Percentiles rank a stretch among this genome's conserved stretches.
Evolutionary conservation across 2,888 invertebrate genomes (phyloP).

Genomic region (Conchocele bisecta): DNA sequence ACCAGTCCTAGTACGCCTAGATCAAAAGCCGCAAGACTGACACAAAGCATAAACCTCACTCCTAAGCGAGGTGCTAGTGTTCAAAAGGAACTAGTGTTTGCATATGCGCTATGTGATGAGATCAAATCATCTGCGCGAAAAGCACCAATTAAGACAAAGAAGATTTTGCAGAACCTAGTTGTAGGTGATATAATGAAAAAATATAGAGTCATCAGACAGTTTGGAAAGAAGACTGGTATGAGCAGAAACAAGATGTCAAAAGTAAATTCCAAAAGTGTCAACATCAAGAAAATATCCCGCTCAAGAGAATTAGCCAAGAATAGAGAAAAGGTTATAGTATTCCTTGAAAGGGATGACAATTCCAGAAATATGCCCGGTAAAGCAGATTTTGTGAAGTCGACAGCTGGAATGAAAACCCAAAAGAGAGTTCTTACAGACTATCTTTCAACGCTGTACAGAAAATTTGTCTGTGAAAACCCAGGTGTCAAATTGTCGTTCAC

Average conservation of each 20-base stretch:
- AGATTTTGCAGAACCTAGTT: constrained; percentile 13
- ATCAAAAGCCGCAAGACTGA: constrained; percentile 10
- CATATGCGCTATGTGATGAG: constrained; percentile 12
- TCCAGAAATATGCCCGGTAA: constrained; percentile 27
- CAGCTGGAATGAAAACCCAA: constrained; percentile 14
- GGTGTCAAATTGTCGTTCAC: constrained; percentile 15
- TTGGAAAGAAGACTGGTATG: constrained; percentile 10
- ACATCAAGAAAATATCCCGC: not conserved
- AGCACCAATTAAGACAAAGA: no score
- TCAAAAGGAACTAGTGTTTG: constrained; percentile 3
- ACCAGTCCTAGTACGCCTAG: constrained; percentile 8
- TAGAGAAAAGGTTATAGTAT: constrained; percentile 10
- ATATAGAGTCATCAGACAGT: not conserved
- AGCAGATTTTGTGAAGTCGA: constrained; percentile 12
- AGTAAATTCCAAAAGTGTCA: not conserved
- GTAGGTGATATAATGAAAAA: constrained; percentile 13
- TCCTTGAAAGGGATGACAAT: constrained; percentile 30
- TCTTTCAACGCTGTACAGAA: constrained; percentile 9
- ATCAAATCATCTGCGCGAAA: no score
- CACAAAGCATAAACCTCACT: constrained; percentile 5
- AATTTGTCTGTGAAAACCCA: constrained; percentile 30
- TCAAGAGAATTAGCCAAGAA: constrained; percentile 27
- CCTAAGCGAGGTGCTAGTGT: constrained; percentile 4
- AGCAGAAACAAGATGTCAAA: constrained; percentile 2
- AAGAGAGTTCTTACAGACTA: constrained; percentile 26